Evolutionary conservation across 1,140 invertebrate species (phyloP).

Genomic region (Metaphire vulgaris): DNA sequence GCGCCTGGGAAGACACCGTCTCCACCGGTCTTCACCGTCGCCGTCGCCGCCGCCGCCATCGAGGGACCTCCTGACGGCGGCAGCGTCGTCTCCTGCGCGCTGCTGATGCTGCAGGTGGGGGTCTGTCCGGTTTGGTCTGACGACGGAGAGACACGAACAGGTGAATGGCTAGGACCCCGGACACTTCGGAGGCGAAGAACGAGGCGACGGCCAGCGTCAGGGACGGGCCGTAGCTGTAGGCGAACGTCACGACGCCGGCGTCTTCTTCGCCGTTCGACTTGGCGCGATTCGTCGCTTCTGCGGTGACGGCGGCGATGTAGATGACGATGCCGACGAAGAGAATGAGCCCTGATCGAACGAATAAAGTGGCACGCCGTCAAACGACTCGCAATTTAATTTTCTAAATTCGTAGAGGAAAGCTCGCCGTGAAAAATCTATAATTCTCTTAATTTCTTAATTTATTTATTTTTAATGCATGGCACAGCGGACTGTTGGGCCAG

Average conservation of each 20-base stretch:
- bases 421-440: too few relatives aligned
- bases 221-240: slow-evolving; percentile 12
- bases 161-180: slow-evolving; percentile 10
- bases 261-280: background rate
- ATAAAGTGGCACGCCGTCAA: background rate
- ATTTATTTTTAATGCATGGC: too few relatives aligned
- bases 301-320: slow-evolving; percentile 19
- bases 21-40: too few relatives aligned
- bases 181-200: slow-evolving; percentile 10
- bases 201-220: background rate
- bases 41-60: too few relatives aligned
- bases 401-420: too few relatives aligned
- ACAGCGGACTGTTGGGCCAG: too few relatives aligned
- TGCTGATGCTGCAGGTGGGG: too few relatives aligned
- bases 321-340: slow-evolving; percentile 16
- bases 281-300: background rate
- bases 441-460: too few relatives aligned
- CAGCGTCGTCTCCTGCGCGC: too few relatives aligned
- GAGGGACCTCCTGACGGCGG: too few relatives aligned
- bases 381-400: too few relatives aligned
- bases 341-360: background rate
- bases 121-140: background rate
- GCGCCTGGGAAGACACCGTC: too few relatives aligned
- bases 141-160: slow-evolving; percentile 9
- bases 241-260: background rate